These are phyloP conservation scores for Cartodere bifasciata DNA, from an alignment of 2,888 invertebrate species.

Conservation along the genomic window DNA sequence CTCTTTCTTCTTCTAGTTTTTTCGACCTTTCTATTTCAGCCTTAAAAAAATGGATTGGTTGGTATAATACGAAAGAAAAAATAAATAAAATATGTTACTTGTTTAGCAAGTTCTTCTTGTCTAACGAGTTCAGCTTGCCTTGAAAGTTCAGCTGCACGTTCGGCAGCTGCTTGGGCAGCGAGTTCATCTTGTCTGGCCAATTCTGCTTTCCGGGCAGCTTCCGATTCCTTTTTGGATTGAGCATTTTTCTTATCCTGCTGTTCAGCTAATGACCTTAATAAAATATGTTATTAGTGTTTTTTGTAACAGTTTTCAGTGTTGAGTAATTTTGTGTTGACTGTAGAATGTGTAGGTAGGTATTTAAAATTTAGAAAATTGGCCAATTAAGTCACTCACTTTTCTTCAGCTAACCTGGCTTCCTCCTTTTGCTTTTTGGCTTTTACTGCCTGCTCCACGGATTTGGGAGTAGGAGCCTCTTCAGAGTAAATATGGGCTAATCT, in stretches of 20 bases:
- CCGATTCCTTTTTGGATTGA: constrained; percentile 39
- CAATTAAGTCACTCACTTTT: constrained; percentile 42
- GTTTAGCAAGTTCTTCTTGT: constrained; percentile 30
- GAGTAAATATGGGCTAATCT: constrained; percentile 48
- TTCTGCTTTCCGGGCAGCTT: constrained; percentile 38
- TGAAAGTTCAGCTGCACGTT: constrained; percentile 34
- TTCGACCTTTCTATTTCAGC: constrained; percentile 41
- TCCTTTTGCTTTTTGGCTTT: constrained; percentile 46
- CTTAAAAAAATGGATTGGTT: constrained; percentile 19
- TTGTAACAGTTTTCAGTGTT: not conserved
- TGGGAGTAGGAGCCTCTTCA: constrained; percentile 29
- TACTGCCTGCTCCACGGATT: constrained; percentile 35
- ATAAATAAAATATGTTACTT: constrained; percentile 21
- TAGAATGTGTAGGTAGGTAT: too few relatives aligned
- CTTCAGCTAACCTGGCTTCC: constrained; percentile 49
- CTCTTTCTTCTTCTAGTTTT: constrained; percentile 41
- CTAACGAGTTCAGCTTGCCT: constrained; percentile 30
- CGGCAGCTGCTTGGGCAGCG: constrained; percentile 37
- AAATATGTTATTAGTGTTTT: not conserved
- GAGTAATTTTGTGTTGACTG: too few relatives aligned
- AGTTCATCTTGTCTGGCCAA: constrained; percentile 36
- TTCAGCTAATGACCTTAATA: constrained; percentile 40
- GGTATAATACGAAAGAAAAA: not conserved
- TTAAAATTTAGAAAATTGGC: too few relatives aligned
- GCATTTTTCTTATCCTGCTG: constrained; percentile 42